Evolutionary conservation across 2,113 vertebrate genomes (phyloP).

Genomic region (Chelonoidis abingdonii): DNA sequence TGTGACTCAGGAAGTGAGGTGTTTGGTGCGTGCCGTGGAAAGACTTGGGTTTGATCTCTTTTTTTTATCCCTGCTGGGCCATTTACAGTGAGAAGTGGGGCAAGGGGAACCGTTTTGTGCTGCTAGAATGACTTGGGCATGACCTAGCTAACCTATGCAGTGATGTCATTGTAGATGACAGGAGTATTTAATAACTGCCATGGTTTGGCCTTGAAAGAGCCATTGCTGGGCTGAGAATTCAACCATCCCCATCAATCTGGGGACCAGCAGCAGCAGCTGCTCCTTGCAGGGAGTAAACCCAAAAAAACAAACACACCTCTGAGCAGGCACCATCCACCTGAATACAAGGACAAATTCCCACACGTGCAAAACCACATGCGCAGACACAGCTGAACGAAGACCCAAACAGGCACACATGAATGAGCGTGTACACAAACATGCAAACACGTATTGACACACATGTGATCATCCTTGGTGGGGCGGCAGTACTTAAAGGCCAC

Average conservation of each 20-base stretch:
- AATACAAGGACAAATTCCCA: neutral
- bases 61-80: too few relatives aligned
- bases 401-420: too few relatives aligned
- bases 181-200: neutral
- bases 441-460: neutral
- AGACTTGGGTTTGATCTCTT: neutral
- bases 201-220: neutral
- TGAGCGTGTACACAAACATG: neutral
- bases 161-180: too few relatives aligned
- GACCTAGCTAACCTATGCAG: too few relatives aligned
- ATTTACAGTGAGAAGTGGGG: neutral
- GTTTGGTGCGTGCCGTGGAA: neutral
- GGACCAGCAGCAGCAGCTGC: neutral
- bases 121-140: neutral
- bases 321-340: neutral
- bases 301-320: neutral
- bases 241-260: neutral
- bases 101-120: neutral
- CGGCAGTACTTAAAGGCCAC: neutral
- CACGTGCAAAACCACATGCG: neutral
- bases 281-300: neutral
- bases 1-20: neutral
- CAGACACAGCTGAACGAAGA: neutral
- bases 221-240: neutral
- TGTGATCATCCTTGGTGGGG: neutral